Conservation (phyloP, 1,140 invertebrate species). For the Tigriopus japonicus region DNA sequence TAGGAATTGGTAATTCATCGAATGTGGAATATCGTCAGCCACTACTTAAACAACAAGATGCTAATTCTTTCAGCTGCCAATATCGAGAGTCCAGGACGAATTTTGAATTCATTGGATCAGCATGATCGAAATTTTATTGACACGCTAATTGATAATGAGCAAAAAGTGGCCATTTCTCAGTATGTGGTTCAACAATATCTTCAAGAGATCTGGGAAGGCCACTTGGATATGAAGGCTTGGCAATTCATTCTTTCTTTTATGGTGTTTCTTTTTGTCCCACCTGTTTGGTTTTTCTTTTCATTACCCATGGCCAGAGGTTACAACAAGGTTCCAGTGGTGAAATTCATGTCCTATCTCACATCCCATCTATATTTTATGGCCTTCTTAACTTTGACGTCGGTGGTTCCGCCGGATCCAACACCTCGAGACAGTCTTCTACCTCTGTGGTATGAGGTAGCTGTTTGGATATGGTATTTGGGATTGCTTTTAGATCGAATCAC, state of each 20-base stretch:
- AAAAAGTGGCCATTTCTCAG: slow-evolving; percentile 47
- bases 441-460: slow-evolving; percentile 3
- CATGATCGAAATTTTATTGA: slow-evolving; percentile 85
- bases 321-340: slow-evolving; percentile 81
- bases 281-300: slow-evolving; percentile 89
- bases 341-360: slow-evolving; percentile 97
- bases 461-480: slow-evolving; percentile 79
- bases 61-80: slow-evolving; percentile 53
- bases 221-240: slow-evolving; percentile 83
- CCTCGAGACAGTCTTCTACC: background rate
- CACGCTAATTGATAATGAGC: slow-evolving; percentile 93
- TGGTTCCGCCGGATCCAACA: slow-evolving; percentile 41
- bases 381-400: slow-evolving; percentile 70
- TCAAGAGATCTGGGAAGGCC: slow-evolving; percentile 91
- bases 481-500: slow-evolving; percentile 85
- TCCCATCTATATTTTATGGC: slow-evolving; percentile 94
- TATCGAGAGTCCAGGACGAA: slow-evolving; percentile 53
- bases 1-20: slow-evolving; percentile 36
- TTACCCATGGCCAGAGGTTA: slow-evolving; percentile 45
- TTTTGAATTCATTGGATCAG: slow-evolving; percentile 74
- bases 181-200: slow-evolving; percentile 32
- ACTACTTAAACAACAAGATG: no score
- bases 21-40: background rate
- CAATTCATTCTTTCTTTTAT: slow-evolving; percentile 80
- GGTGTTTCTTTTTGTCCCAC: slow-evolving; percentile 74